Evolutionary conservation across 2,888 invertebrate genomes (phyloP).

Genomic region (Agriopis aurantiaria): DNA sequence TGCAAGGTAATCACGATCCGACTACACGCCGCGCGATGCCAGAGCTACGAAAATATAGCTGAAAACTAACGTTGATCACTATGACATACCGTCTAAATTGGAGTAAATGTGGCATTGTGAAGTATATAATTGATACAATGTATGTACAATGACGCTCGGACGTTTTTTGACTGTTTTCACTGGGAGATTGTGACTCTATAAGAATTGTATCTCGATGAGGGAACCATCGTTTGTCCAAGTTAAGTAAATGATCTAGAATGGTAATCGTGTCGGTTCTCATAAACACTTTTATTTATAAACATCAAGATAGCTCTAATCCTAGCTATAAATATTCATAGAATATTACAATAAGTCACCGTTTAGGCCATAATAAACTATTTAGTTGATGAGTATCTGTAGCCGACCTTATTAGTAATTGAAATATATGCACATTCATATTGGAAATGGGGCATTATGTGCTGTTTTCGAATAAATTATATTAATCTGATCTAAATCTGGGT

Average conservation of each 20-base stretch:
- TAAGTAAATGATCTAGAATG: not conserved
- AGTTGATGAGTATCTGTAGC: conserved; percentile 43
- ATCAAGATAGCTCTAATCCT: conserved; percentile 37
- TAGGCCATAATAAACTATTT: conserved; percentile 46
- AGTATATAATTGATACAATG: too few relatives aligned
- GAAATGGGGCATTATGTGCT: conserved; percentile 38
- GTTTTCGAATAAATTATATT: conserved; percentile 19
- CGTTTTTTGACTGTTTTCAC: too few relatives aligned
- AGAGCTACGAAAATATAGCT: too few relatives aligned
- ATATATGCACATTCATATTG: conserved; percentile 39
- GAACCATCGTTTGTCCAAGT: not conserved
- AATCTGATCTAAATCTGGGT: conserved; percentile 9
- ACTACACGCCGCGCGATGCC: too few relatives aligned
- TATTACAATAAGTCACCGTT: conserved; percentile 48
- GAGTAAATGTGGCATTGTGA: too few relatives aligned
- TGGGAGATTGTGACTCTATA: too few relatives aligned
- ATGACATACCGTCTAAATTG: too few relatives aligned
- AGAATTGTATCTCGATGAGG: too few relatives aligned
- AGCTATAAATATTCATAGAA: conserved; percentile 56
- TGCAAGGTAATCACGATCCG: too few relatives aligned
- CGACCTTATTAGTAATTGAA: conserved; percentile 37
- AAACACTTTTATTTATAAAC: conserved; percentile 30
- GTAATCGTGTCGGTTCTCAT: conserved; percentile 33
- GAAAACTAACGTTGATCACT: too few relatives aligned
- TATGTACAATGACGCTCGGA: too few relatives aligned